A percentile compares a stretch with the other conserved stretches of the same genome.
Conservation (phyloP, 1,140 invertebrate species). For the Drosophila busckii region DNA sequence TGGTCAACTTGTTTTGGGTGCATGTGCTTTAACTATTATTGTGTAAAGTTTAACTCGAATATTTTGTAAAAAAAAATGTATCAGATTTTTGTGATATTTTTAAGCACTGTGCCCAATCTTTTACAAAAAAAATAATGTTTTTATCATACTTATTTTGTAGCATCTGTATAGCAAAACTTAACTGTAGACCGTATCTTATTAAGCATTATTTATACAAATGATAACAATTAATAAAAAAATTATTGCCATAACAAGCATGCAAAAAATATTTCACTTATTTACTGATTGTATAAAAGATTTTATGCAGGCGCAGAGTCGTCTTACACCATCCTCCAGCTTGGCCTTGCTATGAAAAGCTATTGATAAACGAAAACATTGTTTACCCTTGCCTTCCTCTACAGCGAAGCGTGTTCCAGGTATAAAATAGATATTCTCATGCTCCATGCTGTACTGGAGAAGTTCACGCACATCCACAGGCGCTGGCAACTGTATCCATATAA, state of each 20-base stretch:
- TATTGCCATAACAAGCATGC: conserved; percentile 50
- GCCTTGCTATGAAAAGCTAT: conserved; percentile 79
- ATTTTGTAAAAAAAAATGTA: conserved; percentile 56
- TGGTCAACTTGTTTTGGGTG: too few species aligned
- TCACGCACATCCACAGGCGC: conserved; percentile 45
- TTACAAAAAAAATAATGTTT: conserved; percentile 40
- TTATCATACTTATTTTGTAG: conserved; percentile 52
- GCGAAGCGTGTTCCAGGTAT: conserved; percentile 80
- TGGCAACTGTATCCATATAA: conserved; percentile 82
- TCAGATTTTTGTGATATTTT: conserved; percentile 73
- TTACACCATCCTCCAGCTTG: conserved; percentile 48
- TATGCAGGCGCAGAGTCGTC: conserved; percentile 45
- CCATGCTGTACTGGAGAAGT: conserved; percentile 46
- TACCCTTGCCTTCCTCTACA: conserved; percentile 55
- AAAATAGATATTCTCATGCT: conserved; percentile 76
- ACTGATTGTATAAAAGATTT: conserved; percentile 30
- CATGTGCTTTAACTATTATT: conserved; percentile 33
- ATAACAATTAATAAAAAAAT: conserved; percentile 20
- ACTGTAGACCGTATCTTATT: conserved; percentile 56
- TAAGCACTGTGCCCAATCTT: conserved; percentile 67
- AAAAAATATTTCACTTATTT: not conserved
- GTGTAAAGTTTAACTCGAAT: conserved; percentile 40
- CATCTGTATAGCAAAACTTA: conserved; percentile 46
- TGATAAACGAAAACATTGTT: conserved; percentile 79
- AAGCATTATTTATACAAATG: conserved; percentile 52